Evolutionary conservation across 2,113 vertebrate genomes (phyloP), one percentile per base, ranked within the genome.

Genomic region (Labeo rohita): DNA sequence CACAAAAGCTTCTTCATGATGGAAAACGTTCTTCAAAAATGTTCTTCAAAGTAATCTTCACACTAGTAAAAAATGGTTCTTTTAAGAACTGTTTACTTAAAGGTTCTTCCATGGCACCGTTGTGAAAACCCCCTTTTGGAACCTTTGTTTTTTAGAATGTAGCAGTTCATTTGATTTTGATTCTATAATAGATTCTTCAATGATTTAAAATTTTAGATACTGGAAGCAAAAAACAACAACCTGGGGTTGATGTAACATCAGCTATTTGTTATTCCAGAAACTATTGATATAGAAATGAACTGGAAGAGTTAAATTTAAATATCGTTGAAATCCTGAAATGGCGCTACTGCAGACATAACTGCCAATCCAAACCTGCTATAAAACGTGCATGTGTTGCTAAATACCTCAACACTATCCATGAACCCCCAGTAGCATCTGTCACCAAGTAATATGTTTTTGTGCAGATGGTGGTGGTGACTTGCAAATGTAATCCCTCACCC

Each of bases 391-490:
- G 54, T 59, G 34, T 59, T 77, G 63, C 18, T 87, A 79, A 87
- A 80, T 87, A 87, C 49, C 47, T 87, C 56, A 61, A 61, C 83
- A 21, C 47, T 36, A 63, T 82, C 23, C 72, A 70, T 34, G 21
- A 80, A 80, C 2, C 28, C 52, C 11, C 66, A 65, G 52, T 74
- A 83, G 66, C 85, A 80, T 80, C 75, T 84, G 87, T 23, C 47
- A 34, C 66, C 4, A 28, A 66, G 66, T 52, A 66, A 63, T n/a
- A 28, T 78, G 21, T 75, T 56, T 54, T 47, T 56, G 68, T 72
- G 74, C 8, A 36, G 76, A 83, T 79, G 76, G 72, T 34, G 34
- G 39, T 61, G 36, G 28, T 79, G 65, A 85, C 49, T 61, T 34
- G 47, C 75, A 47, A 66, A 43, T 43, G 39, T 78, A 85, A 85